phyloP scores from a whole-genome alignment of 2,113 vertebrate genomes.

The Clarias magur region DNA sequence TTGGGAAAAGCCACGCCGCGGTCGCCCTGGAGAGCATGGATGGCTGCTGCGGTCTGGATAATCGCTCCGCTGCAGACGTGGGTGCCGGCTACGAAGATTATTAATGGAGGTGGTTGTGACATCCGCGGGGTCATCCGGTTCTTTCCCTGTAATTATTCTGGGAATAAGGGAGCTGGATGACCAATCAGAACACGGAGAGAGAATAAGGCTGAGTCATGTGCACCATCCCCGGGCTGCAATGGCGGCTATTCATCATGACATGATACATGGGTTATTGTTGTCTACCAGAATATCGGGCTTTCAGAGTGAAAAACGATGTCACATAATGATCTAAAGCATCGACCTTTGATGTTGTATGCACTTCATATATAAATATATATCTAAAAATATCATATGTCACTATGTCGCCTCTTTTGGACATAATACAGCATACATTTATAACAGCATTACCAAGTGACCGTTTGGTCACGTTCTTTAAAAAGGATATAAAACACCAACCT shows the following conservation, averaged over 20 bases:
- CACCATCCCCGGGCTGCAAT: slow-evolving; percentile 23
- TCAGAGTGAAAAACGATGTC: neutral
- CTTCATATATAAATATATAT: neutral
- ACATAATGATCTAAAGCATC: neutral
- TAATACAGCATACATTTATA: too few relatives aligned
- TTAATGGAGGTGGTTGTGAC: slow-evolving; percentile 43
- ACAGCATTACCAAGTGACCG: too few relatives aligned
- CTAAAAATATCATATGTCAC: too few relatives aligned
- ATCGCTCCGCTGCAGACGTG: slow-evolving; percentile 41
- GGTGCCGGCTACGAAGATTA: slow-evolving; percentile 47
- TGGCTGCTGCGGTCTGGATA: slow-evolving; percentile 49
- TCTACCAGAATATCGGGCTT: neutral
- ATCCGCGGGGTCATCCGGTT: slow-evolving; percentile 43
- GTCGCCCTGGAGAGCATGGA: slow-evolving; percentile 38
- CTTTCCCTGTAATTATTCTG: slow-evolving; percentile 33
- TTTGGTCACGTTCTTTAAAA: too few relatives aligned
- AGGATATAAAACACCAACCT: too few relatives aligned
- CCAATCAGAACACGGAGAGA: neutral
- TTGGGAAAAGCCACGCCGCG: slow-evolving; percentile 7
- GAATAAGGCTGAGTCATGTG: slow-evolving; percentile 38
- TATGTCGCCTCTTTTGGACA: too few relatives aligned
- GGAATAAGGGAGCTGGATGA: slow-evolving; percentile 21
- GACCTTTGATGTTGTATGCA: neutral
- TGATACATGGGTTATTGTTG: slow-evolving; percentile 41
- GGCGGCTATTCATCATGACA: slow-evolving; percentile 33